phyloP scores from a whole-genome alignment of 2,113 vertebrate genomes.

The Bambusicola thoracicus region DNA sequence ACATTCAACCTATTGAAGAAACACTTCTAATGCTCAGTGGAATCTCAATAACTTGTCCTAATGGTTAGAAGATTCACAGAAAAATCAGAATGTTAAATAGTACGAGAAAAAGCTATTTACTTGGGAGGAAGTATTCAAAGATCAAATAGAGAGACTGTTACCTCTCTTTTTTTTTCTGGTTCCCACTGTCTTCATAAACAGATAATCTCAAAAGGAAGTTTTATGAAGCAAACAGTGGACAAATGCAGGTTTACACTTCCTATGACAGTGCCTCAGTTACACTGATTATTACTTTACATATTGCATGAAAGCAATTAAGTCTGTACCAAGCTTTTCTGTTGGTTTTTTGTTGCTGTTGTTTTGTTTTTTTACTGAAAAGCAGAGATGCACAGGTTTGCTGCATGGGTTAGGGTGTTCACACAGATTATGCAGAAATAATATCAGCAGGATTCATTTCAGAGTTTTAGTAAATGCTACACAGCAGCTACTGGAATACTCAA shows the following conservation, averaged over 20 bases:
- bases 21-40: not conserved
- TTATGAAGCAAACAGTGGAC: not conserved
- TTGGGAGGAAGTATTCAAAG: not conserved
- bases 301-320: not conserved
- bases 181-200: not conserved
- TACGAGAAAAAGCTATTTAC: not conserved
- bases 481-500: slow-evolving; percentile 24
- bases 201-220: not conserved
- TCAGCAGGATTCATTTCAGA: not conserved
- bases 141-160: not conserved
- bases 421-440: not conserved
- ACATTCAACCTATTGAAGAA: slow-evolving; percentile 7
- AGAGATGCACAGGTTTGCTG: not conserved
- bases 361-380: not conserved
- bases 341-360: too few species aligned
- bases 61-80: not conserved
- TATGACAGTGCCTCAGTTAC: not conserved
- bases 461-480: slow-evolving; percentile 25
- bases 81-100: not conserved
- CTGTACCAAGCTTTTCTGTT: not conserved
- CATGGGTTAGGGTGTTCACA: not conserved
- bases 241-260: not conserved
- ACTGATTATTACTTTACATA: not conserved
- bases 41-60: not conserved
- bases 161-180: not conserved